Base-by-base conservation (phyloP, 2,797 vertebrate species). In the Coilia nasus region DNA sequence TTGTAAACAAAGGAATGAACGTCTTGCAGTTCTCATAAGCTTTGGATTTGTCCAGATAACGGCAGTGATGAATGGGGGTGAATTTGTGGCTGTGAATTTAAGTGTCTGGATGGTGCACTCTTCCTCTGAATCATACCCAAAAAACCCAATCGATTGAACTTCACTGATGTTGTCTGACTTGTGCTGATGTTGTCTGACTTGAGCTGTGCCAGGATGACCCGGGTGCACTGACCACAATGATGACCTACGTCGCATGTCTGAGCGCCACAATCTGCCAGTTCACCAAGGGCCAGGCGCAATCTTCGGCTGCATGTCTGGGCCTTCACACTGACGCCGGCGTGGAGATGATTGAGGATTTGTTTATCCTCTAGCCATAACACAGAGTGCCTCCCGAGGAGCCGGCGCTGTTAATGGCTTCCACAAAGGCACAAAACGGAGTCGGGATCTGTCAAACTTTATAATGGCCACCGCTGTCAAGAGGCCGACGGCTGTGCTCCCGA, bases 191-290 rank as follows among this genome's bases (percentile, higher is more conserved):
- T n/a, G n/a, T 59, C 83, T 80, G 81, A 11, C 75, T 81, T 35
- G 83, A 41, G 35, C 85, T 87, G 82, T 83, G 88, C 89, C 87
- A 88, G 67, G 84, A 85, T 86, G 83, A 86, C 83, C 47, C 64
- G 82, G 59, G 82, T 71, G 82, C 83, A 71, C 14, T 6, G 28
- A 50, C 85, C 56, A 90, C 81, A 82, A 85, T 60, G 21, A 21
- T 81, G 25, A 80, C 81, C 83, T 83, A 85, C 84, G n/a, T 56
- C 35, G 11, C 62, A 64, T 62, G 44, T 67, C 83, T 83, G 44
- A 80, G 78, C 60, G 83, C 89, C 85, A 83, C 86, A 85, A 82
- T 60, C 64, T 81, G 56, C 71, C 47, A 71, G 83, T 82, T 86
- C 83, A 82, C 35, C 85, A n/a, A 28, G 71, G 47, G 81, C 35